Base-by-base conservation (phyloP, 2,888 invertebrate species). In the Sphinx pinastri region DNA sequence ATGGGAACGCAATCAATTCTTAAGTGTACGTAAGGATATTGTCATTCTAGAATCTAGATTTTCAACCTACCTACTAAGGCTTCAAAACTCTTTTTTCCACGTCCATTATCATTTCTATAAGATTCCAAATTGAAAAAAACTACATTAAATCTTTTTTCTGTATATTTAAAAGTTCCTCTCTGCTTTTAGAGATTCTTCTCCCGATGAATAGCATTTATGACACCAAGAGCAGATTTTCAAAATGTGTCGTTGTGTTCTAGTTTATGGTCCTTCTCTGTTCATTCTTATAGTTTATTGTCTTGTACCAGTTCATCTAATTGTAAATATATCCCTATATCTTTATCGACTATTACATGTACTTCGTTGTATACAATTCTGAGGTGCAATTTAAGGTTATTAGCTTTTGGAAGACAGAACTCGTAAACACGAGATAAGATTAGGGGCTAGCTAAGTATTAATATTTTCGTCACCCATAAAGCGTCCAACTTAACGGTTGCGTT, bases 381-480 rank as follows among this genome's bases (percentile, higher is more conserved):
- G 13, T 63, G 49, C 7, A 19, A 19, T 47, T 47, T 47, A 19
- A 47, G 19, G 63, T 49, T 19, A 19, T 11, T 47, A 19, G 19
- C 47, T 49, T 12, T 47, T 16, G 19, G 47, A 8, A 47, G 63
- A 63, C 63, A 49, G 49, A 47, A 13, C 19, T 47, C 63, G 49
- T 63, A 63, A 63, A 63, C 19, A 47, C 49, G 63, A 47, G 19
- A 63, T 19, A 49, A 63, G 63, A 63, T 63, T 63, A 49, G 63
- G 13, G 47, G 19, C 19, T 19, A 63, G 63, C 47, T 16, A 49
- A 49, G 63, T 63, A 16, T 38, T 38, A 25, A 38, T 49, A 63
- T 63, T 47, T 47, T 49, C 13, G 1, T 19, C 49, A 47, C 47
- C 63, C 47, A 63, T 63, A 49, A 63, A 49, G 47, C 49, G 16